phyloP scores from a whole-genome alignment of 2,113 vertebrate genomes.

The Balaeniceps rex region DNA sequence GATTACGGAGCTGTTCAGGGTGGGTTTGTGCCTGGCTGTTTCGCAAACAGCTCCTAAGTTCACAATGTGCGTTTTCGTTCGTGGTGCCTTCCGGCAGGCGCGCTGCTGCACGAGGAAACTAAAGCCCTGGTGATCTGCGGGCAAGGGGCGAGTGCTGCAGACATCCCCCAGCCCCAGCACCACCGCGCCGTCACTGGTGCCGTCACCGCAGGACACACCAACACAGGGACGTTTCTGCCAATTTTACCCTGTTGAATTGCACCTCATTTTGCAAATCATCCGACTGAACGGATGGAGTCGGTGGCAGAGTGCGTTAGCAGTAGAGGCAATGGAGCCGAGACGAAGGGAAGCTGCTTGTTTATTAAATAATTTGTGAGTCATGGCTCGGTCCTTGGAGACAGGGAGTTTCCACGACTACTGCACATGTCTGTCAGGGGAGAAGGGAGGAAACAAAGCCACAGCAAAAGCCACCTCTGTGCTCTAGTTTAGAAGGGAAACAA shows the following conservation, averaged over 20 bases:
- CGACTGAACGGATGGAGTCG: fast-evolving
- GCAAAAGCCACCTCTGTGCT: neutral
- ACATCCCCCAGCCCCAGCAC: neutral
- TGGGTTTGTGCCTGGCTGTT: fast-evolving
- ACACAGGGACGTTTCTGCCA: neutral
- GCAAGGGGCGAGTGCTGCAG: fast-evolving
- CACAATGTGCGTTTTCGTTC: fast-evolving
- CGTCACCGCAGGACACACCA: fast-evolving
- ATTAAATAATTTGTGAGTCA: conserved; percentile 26
- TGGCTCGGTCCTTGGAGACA: neutral
- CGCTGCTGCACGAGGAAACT: neutral
- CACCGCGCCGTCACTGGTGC: fast-evolving
- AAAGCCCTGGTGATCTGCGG: fast-evolving
- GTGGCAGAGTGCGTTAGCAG: neutral
- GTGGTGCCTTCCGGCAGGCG: neutral
- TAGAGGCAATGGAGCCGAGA: neutral
- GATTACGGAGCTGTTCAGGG: fast-evolving
- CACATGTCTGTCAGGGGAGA: neutral
- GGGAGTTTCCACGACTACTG: conserved; percentile 7
- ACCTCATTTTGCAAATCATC: neutral
- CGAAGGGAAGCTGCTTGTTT: neutral
- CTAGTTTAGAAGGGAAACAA: neutral
- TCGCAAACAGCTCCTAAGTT: neutral
- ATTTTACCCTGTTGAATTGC: neutral
- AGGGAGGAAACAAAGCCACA: neutral